Percentiles rank a stretch among this genome's conserved stretches.
Evolutionary conservation across 2,797 vertebrate species (phyloP).

Genomic region (Channa striata): DNA sequence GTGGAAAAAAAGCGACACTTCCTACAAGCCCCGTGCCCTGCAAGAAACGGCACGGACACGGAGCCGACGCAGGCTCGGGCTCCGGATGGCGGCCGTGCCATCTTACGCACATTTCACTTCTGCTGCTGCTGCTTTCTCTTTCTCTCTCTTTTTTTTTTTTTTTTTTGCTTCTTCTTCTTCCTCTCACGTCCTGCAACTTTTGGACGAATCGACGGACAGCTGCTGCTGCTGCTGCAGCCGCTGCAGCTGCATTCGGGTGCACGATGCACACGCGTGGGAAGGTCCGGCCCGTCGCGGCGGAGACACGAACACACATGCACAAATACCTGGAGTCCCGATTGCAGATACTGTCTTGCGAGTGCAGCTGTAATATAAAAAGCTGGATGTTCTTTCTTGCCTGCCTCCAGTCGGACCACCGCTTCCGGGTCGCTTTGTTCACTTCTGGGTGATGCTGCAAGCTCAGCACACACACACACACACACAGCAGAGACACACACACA

Average conservation of each 20-base stretch:
- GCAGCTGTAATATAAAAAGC: conserved; percentile 84
- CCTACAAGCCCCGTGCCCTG: conserved; percentile 89
- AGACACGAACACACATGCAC: conserved; percentile 60
- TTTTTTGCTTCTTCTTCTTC: conserved; percentile 38
- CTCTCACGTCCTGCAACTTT: conserved; percentile 85
- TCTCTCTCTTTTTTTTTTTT: conserved; percentile 12
- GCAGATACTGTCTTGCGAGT: conserved; percentile 83
- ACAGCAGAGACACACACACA: neutral
- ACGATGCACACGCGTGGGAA: conserved; percentile 47
- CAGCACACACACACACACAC: conserved; percentile 3
- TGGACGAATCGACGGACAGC: conserved; percentile 78
- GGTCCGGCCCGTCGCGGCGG: conserved; percentile 29
- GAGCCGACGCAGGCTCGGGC: conserved; percentile 60
- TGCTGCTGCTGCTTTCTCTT: conserved; percentile 46
- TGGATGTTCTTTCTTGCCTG: conserved; percentile 86
- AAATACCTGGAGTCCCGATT: conserved; percentile 82
- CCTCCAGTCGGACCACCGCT: conserved; percentile 87
- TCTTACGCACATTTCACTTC: conserved; percentile 73
- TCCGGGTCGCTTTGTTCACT: conserved; percentile 96
- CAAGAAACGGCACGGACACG: conserved; percentile 71
- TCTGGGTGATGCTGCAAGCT: conserved; percentile 88
- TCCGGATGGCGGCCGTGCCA: conserved; percentile 47
- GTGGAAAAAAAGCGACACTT: conserved; percentile 89
- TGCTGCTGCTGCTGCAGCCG: too few relatives aligned
- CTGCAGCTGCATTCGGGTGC: conserved; percentile 62